These are phyloP conservation scores for Sturnira hondurensis DNA, from an alignment of 2,113 vertebrate species.

Conservation along the genomic window DNA sequence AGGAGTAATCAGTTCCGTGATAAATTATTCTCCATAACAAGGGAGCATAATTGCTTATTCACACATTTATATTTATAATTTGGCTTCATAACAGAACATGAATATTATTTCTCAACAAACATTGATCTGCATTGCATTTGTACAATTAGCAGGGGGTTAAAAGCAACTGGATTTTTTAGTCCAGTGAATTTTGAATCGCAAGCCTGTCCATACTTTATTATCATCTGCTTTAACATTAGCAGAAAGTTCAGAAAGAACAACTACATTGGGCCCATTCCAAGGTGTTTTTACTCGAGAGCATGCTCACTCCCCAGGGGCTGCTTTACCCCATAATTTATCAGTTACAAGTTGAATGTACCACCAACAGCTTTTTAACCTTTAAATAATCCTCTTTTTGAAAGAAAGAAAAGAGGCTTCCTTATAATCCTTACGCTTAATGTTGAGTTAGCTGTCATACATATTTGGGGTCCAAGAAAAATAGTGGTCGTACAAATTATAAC, in stretches of 20 bases:
- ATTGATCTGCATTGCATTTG: not conserved
- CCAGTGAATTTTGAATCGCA: not conserved
- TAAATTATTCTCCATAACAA: slow-evolving; percentile 10
- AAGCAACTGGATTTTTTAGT: not conserved
- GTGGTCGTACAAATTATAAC: not conserved
- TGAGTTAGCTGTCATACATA: not conserved
- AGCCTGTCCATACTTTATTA: not conserved
- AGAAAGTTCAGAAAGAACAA: not conserved
- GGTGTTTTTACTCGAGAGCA: not conserved
- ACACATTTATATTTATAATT: slow-evolving; percentile 37
- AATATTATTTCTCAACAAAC: slow-evolving; percentile 33
- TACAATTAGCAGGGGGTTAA: not conserved
- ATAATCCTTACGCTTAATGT: not conserved
- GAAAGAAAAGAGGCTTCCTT: not conserved
- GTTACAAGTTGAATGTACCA: not conserved
- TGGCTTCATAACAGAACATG: not conserved
- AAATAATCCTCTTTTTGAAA: not conserved
- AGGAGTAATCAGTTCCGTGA: not conserved
- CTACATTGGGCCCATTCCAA: not conserved
- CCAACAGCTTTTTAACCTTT: not conserved
- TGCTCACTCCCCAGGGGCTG: not conserved
- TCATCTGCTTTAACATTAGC: not conserved
- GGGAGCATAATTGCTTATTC: slow-evolving; percentile 15
- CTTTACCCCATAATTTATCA: not conserved
- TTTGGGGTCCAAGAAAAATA: not conserved